A percentile compares a stretch with the other conserved stretches of the same genome.
Evolutionary conservation across 1,140 invertebrate genomes (phyloP).

Genomic region (Druon quercuslanigerum): DNA sequence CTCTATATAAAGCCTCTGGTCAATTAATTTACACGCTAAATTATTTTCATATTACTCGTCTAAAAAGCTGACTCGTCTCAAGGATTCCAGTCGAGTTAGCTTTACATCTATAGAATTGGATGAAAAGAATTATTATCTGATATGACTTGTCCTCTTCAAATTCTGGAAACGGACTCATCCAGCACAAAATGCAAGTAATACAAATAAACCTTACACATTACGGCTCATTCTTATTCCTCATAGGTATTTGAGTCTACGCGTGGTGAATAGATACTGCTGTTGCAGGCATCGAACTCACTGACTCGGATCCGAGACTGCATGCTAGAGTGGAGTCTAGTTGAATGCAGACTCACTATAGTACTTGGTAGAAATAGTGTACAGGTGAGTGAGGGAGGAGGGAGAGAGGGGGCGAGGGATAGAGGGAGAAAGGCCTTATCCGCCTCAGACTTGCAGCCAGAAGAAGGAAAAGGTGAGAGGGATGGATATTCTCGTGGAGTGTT

Average conservation of each 20-base stretch:
- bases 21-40: too few relatives aligned
- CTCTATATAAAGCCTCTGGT: too few relatives aligned
- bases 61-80: too few relatives aligned
- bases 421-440: slow-evolving; percentile 31
- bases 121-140: too few relatives aligned
- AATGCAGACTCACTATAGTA: slow-evolving; percentile 28
- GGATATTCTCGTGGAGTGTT: slow-evolving; percentile 40
- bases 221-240: slow-evolving; percentile 28
- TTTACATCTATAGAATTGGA: too few relatives aligned
- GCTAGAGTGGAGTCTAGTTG: background rate
- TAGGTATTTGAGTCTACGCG: background rate
- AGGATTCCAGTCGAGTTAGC: too few relatives aligned
- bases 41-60: too few relatives aligned
- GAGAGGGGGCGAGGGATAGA: slow-evolving; percentile 39
- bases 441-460: slow-evolving; percentile 34
- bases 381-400: slow-evolving; percentile 32
- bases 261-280: background rate
- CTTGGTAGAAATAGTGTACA: slow-evolving; percentile 42
- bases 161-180: too few relatives aligned
- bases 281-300: slow-evolving; percentile 61
- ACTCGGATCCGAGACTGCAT: slow-evolving; percentile 30
- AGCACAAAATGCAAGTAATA: too few relatives aligned
- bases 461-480: slow-evolving; percentile 61
- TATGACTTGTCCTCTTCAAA: too few relatives aligned
- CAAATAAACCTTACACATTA: slow-evolving; percentile 8